Conservation (phyloP, 2,113 vertebrate species). For the Amblyornis subalaris region DNA sequence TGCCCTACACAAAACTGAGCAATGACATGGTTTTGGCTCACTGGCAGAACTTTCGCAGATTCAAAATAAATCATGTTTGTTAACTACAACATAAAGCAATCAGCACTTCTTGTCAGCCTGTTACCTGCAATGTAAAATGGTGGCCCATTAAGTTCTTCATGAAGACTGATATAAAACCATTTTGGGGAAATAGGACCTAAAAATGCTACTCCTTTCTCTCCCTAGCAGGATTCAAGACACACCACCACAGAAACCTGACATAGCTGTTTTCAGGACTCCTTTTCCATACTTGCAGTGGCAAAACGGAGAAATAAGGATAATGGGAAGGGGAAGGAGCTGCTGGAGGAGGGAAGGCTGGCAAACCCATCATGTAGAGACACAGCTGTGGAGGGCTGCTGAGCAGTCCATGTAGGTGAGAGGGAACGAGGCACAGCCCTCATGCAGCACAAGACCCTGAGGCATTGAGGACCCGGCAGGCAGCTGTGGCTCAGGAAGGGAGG, state of each 20-base stretch:
- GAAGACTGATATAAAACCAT: not conserved
- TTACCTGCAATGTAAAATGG: not conserved
- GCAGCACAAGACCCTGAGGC: not conserved
- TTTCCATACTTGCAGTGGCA: not conserved
- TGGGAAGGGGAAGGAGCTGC: accelerated
- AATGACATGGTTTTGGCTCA: not conserved
- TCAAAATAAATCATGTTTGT: not conserved
- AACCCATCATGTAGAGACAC: accelerated
- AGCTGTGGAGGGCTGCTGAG: not conserved
- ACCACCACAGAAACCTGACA: not conserved
- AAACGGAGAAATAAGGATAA: not conserved
- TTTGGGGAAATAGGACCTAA: not conserved
- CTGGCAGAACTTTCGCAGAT: not conserved
- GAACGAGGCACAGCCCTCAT: not conserved
- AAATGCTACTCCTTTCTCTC: not conserved
- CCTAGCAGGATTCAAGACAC: not conserved
- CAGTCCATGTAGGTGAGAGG: not conserved
- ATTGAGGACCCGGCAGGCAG: accelerated
- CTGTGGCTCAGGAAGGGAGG: not conserved
- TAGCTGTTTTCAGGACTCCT: not conserved
- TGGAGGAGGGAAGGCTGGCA: not conserved
- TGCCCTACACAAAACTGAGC: not conserved
- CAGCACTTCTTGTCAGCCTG: not conserved
- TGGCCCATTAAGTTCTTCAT: not conserved
- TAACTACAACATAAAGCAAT: not conserved